phyloP scores from a whole-genome alignment of 2,888 invertebrate species.

The Pterostichus madidus region DNA sequence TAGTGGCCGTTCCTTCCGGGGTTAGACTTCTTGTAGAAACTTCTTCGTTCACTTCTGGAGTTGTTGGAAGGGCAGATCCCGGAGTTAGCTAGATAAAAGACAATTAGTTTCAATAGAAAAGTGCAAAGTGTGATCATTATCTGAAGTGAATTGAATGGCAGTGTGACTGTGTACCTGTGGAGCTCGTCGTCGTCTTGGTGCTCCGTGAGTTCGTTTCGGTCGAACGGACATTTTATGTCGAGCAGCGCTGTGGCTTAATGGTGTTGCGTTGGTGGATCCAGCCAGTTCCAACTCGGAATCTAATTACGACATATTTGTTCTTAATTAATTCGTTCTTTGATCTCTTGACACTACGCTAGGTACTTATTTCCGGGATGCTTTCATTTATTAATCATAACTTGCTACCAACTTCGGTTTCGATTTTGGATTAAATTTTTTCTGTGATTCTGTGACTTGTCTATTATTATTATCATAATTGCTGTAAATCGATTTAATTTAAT shows the following conservation, averaged over 20 bases:
- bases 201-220: conserved; percentile 87
- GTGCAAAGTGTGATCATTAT: conserved; percentile 7
- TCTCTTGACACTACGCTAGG: no score
- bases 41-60: conserved; percentile 89
- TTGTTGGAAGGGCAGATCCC: conserved; percentile 82
- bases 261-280: conserved; percentile 79
- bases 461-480: no score
- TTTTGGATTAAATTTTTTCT: no score
- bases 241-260: conserved; percentile 89
- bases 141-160: conserved; percentile 8
- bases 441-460: no score
- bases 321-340: not conserved
- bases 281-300: conserved; percentile 75
- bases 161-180: conserved; percentile 75
- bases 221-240: conserved; percentile 89
- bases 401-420: no score
- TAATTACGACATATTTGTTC: not conserved
- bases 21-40: conserved; percentile 81
- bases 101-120: not conserved
- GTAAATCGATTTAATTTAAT: no score
- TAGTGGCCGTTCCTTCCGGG: conserved; percentile 79
- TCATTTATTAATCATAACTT: no score
- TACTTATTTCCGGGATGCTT: not conserved
- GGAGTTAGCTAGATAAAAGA: conserved; percentile 77
- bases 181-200: conserved; percentile 83